Base-by-base conservation (phyloP, 2,113 vertebrate genomes). In the Osmerus eperlanus region DNA sequence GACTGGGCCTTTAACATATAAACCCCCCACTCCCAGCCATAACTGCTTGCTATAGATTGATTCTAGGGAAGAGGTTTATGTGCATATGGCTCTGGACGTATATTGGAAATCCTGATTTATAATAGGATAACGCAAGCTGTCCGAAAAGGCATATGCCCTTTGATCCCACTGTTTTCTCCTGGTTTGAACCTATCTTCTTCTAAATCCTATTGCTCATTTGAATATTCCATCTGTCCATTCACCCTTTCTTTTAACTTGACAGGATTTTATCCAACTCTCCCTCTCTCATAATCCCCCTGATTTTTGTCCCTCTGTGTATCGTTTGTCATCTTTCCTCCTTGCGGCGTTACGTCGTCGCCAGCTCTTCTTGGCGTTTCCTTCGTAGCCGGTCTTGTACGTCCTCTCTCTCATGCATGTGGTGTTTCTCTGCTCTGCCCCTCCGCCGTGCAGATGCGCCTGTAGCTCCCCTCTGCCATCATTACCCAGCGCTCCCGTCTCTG, bases 361-460 rank as follows among this genome's bases (percentile, higher is more conserved):
- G 73, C 60, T 67, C 64, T 52, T 11, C 41, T 70, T 36, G 77
- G 55, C 62, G 23, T 81, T 77, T 75, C 19, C 59, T 54, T 7
- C 29, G 71, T 32, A 84, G 85, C 75, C 81, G 86, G 84, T 74
- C 66, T 0, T 71, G 79, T 28, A 16, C 8, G 9, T 36, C 25
- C 60, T 62, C 28, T 56, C n/a, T 56, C 53, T 28, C 11, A 36
- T 36, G 32, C 7, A 8, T 36, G 32, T 36, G 32, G 32, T 36
- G 5, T 36, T 23, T 23, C 32, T 47, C 9, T 36, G 5, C 7
- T 36, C 32, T 36, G 4, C 4, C 4, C 7, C 7, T 47, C 41
- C 41, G 9, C 41, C 2, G 41, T 1, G 7, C 41, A 47, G 41
- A 2, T 1, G 41, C 9, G 12, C 41, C 54, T 56, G 54, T 2